Percentiles rank a stretch among this genome's conserved stretches.
phyloP scores from a whole-genome alignment of 23 tunicate species.

The Halocynthia roretzi region DNA sequence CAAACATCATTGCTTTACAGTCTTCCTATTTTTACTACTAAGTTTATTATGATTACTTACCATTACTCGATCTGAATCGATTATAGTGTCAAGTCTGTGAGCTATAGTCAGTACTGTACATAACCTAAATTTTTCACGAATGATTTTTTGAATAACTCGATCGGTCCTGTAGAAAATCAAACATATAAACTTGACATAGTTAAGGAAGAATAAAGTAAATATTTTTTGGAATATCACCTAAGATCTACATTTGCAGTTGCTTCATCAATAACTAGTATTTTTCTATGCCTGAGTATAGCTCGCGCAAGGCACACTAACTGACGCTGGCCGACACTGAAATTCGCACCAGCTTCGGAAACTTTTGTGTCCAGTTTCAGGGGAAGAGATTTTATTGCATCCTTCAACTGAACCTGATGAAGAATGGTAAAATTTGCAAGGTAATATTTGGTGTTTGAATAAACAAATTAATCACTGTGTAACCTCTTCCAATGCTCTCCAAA shows the following conservation, averaged over 20 bases:
- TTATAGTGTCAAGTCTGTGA: slow-evolving; percentile 85
- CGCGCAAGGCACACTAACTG: slow-evolving; percentile 73
- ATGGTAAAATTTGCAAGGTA: neutral
- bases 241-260: too few relatives aligned
- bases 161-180: slow-evolving; percentile 44
- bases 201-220: too few relatives aligned
- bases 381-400: slow-evolving; percentile 32
- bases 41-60: slow-evolving; percentile 12
- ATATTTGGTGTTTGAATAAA: too few relatives aligned
- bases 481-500: too few relatives aligned
- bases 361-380: slow-evolving; percentile 47
- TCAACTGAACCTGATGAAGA: slow-evolving; percentile 57
- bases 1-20: too few relatives aligned
- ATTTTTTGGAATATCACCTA: too few relatives aligned
- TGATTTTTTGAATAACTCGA: slow-evolving; percentile 71
- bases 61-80: slow-evolving; percentile 76
- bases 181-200: too few relatives aligned
- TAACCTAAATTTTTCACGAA: slow-evolving; percentile 44
- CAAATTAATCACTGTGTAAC: too few relatives aligned
- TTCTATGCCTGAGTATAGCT: slow-evolving; percentile 42
- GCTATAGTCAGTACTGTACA: slow-evolving; percentile 94
- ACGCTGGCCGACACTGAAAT: slow-evolving; percentile 86
- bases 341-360: slow-evolving; percentile 69
- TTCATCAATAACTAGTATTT: too few relatives aligned
- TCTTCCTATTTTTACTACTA: neutral